Conservation (phyloP, 2,888 invertebrate genomes). For the Bombylius discolor region DNA sequence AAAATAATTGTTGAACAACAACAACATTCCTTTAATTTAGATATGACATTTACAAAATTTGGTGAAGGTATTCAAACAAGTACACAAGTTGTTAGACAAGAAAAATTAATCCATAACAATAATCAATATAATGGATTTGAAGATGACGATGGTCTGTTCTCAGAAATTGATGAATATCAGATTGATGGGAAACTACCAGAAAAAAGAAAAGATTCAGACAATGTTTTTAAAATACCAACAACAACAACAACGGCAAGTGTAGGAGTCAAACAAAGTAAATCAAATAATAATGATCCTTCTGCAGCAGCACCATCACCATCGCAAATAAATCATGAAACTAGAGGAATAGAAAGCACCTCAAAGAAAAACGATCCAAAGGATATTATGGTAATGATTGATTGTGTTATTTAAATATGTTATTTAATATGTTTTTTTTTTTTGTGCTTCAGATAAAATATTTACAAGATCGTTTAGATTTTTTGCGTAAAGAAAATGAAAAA, state of each 20-base stretch:
- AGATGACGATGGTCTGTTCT: conserved; percentile 6
- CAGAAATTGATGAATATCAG: conserved; percentile 4
- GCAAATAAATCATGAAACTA: background rate
- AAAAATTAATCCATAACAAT: background rate
- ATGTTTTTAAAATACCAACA: background rate
- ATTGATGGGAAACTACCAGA: background rate
- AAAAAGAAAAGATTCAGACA: background rate
- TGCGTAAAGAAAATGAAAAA: conserved; percentile 11
- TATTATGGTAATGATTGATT: background rate
- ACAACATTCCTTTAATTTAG: background rate
- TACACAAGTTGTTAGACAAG: conserved; percentile 6
- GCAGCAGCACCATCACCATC: background rate
- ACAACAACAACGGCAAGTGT: background rate
- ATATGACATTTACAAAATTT: conserved; percentile 8
- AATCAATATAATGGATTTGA: background rate
- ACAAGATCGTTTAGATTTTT: background rate
- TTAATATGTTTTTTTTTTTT: no score
- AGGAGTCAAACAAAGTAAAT: background rate
- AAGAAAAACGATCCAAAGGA: conserved; percentile 3
- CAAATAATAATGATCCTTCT: background rate
- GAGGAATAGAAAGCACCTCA: background rate
- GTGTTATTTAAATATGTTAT: no score
- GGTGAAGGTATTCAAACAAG: conserved; percentile 3
- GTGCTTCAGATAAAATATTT: background rate
- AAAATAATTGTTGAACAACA: conserved; percentile 2